phyloP scores from a whole-genome alignment of 2,113 vertebrate genomes.

The Hippocampus barbouri region DNA sequence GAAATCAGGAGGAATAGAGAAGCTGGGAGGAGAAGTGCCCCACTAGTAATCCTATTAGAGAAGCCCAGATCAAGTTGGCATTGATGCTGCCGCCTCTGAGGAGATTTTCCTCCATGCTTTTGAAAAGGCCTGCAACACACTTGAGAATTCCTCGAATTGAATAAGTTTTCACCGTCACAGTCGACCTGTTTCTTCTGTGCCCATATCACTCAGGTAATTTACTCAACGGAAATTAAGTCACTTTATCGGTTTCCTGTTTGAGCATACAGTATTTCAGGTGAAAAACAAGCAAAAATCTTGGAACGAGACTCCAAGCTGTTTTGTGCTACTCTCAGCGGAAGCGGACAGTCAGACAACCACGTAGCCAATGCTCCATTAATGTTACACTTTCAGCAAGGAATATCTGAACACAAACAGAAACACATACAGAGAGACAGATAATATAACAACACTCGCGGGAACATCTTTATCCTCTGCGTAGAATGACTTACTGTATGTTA shows the following conservation, averaged over 20 bases:
- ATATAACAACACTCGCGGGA: too few relatives aligned
- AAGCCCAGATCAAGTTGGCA: constrained; percentile 16
- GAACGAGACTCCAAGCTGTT: neutral
- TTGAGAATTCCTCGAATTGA: constrained; percentile 40
- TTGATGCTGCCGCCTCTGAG: constrained; percentile 26
- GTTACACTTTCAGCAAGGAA: neutral
- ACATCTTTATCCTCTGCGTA: too few relatives aligned
- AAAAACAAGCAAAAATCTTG: neutral
- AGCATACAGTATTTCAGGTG: neutral
- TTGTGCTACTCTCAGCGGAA: too few relatives aligned
- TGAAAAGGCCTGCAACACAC: constrained; percentile 21
- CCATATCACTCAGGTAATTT: constrained; percentile 5
- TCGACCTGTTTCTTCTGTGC: constrained; percentile 6
- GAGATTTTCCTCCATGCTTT: constrained; percentile 28
- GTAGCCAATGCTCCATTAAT: neutral
- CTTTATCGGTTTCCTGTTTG: neutral
- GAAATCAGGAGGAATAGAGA: constrained; percentile 14
- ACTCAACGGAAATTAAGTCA: neutral
- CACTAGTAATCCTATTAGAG: constrained; percentile 44
- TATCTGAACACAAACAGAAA: too few relatives aligned
- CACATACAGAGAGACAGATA: too few relatives aligned
- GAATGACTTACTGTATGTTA: too few relatives aligned
- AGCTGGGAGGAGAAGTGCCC: constrained; percentile 24
- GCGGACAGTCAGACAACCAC: too few relatives aligned
- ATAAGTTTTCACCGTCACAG: constrained; percentile 13